Evolutionary conservation across 1,140 invertebrate genomes (phyloP).

Genomic region (Mya arenaria): DNA sequence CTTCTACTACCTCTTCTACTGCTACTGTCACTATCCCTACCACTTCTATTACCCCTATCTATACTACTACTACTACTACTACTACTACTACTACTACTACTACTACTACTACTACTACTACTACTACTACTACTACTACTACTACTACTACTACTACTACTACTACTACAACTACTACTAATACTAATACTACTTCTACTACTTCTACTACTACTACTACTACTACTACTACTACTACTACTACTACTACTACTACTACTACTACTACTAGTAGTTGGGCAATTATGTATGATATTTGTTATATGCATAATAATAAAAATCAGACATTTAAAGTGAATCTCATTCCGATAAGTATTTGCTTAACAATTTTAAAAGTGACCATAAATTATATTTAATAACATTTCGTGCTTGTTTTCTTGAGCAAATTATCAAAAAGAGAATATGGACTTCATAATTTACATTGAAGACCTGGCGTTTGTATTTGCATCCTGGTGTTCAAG

Average conservation of each 20-base stretch:
- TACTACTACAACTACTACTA: slow-evolving; percentile 12
- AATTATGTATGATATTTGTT: no score
- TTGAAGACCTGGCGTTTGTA: no score
- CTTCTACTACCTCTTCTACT: slow-evolving; percentile 7
- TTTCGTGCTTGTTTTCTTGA: no score
- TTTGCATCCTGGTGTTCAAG: no score
- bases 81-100: slow-evolving; percentile 38
- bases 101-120: slow-evolving; percentile 51
- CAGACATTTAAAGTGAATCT: no score
- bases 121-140: slow-evolving; percentile 51
- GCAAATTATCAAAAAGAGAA: no score
- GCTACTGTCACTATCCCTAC: background rate
- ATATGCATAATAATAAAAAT: no score
- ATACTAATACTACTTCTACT: slow-evolving; percentile 4
- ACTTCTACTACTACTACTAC: slow-evolving; percentile 44
- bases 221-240: slow-evolving; percentile 51
- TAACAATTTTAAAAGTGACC: no score
- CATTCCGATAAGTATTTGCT: no score
- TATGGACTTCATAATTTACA: no score
- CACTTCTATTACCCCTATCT: slow-evolving; percentile 25
- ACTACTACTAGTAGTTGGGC: slow-evolving; percentile 24
- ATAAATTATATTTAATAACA: no score
- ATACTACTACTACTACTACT: slow-evolving; percentile 38
- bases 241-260: slow-evolving; percentile 49
- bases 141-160: slow-evolving; percentile 38